Evolutionary conservation across 2,113 vertebrate genomes (phyloP).

Genomic region (Sterrhoptilus dennistouni): DNA sequence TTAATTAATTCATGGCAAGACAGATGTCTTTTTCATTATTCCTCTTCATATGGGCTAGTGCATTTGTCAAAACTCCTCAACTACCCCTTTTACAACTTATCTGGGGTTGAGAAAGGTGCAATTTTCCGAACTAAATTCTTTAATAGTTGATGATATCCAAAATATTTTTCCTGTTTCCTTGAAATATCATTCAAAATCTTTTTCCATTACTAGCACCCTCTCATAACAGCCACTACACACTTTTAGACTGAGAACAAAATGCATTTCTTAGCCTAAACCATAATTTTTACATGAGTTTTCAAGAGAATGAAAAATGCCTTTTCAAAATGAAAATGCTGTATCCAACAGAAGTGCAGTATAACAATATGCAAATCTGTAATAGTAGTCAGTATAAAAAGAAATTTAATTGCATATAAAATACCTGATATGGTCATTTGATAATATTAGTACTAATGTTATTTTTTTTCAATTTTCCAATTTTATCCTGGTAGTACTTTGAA

Average conservation of each 20-base stretch:
- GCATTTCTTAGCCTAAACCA: background rate
- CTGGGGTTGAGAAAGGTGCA: background rate
- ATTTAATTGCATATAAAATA: background rate
- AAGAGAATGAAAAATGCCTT: background rate
- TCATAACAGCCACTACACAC: background rate
- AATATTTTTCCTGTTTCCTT: background rate
- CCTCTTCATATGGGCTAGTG: background rate
- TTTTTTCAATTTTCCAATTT: background rate
- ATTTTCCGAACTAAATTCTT: background rate
- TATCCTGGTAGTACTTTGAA: background rate
- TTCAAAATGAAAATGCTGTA: background rate
- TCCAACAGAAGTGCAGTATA: background rate
- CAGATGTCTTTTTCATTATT: background rate
- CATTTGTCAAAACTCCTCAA: background rate
- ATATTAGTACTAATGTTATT: background rate
- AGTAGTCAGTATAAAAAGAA: background rate
- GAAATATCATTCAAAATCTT: background rate
- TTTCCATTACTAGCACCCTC: background rate
- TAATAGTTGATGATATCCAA: background rate
- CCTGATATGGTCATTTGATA: background rate
- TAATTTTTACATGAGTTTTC: background rate
- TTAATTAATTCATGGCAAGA: background rate
- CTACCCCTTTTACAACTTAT: background rate
- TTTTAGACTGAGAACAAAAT: background rate
- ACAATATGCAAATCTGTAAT: background rate